Evolutionary conservation across 2,888 invertebrate genomes (phyloP).

Genomic region (Chalcis sispes): DNA sequence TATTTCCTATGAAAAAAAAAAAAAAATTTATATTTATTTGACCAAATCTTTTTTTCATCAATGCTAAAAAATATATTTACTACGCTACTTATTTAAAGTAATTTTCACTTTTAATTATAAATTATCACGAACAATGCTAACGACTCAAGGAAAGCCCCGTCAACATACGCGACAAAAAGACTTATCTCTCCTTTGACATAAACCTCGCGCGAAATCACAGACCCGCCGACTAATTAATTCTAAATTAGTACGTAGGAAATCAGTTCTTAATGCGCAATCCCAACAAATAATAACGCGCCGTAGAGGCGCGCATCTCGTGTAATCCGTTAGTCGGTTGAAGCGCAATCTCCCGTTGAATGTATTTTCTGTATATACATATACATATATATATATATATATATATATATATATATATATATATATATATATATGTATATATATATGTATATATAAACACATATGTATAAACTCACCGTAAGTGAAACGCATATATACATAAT

Average conservation of each 20-base stretch:
- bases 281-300: constrained; percentile 33
- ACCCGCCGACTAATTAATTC: constrained; percentile 30
- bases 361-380: constrained; percentile 1
- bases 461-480: constrained; percentile 39
- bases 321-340: too few species aligned
- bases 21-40: too few species aligned
- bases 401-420: not conserved
- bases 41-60: not conserved
- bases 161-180: not conserved
- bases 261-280: constrained; percentile 38
- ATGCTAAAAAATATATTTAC: not conserved
- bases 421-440: not conserved
- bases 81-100: not conserved
- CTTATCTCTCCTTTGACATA: not conserved
- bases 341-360: not conserved
- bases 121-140: not conserved
- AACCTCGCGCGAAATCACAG: not conserved
- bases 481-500: constrained; percentile 10
- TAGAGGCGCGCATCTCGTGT: constrained; percentile 2
- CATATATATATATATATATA: not conserved
- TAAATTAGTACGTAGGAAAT: constrained; percentile 37
- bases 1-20: too few species aligned
- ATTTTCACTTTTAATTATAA: too few species aligned
- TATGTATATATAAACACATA: not conserved
- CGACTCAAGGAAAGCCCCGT: not conserved